These are phyloP conservation scores for Poeciliopsis presidionis DNA, from an alignment of 2,797 vertebrate genomes.

Conservation along the genomic window DNA sequence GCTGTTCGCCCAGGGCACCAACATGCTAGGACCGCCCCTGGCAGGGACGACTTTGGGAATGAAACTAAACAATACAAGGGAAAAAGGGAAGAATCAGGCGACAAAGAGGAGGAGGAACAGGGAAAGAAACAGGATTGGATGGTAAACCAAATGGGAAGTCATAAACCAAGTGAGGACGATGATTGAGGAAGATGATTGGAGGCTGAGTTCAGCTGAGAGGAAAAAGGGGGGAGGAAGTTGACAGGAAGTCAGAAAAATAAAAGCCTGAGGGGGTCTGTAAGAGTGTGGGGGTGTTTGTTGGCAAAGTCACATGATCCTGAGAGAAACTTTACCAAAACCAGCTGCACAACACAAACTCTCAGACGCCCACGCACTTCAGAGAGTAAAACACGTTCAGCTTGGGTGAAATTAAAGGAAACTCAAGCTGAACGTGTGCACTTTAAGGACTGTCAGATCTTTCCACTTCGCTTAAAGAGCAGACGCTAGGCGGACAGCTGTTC, in stretches of 20 bases:
- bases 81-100: no score
- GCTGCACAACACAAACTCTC: constrained; percentile 31
- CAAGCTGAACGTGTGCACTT: background rate
- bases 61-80: background rate
- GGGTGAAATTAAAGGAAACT: background rate
- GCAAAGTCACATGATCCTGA: constrained; percentile 37
- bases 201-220: background rate
- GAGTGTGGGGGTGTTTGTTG: constrained; percentile 16
- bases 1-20: no score
- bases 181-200: background rate
- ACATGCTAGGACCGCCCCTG: no score
- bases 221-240: background rate
- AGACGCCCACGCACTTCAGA: background rate
- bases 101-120: background rate
- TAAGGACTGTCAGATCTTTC: background rate
- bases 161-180: background rate
- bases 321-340: constrained; percentile 46
- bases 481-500: constrained; percentile 12
- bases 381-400: background rate
- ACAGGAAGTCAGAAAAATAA: constrained; percentile 23
- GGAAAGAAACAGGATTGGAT: background rate
- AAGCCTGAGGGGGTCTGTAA: constrained; percentile 17
- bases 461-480: background rate
- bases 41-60: no score
- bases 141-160: background rate